These are phyloP conservation scores for Cervus canadensis DNA, from an alignment of 2,113 vertebrate genomes.

Conservation along the genomic window DNA sequence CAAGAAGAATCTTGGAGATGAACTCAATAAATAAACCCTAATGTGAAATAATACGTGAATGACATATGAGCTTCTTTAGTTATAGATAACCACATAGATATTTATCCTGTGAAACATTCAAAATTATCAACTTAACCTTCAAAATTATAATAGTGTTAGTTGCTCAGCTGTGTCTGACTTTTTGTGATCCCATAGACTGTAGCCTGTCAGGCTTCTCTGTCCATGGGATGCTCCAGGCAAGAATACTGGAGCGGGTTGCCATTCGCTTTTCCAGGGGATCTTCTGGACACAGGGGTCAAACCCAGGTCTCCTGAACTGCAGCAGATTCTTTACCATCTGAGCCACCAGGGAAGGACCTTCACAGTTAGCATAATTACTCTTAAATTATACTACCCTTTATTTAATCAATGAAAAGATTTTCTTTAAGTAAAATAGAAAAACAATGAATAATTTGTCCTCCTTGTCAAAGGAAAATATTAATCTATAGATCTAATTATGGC, in stretches of 20 bases:
- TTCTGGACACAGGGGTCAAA: neutral
- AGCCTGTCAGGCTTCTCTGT: neutral
- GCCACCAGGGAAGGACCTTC: neutral
- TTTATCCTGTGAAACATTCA: neutral
- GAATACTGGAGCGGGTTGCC: neutral
- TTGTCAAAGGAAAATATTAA: conserved; percentile 8
- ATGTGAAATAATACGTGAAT: neutral
- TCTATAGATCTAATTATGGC: neutral
- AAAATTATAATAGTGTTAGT: neutral
- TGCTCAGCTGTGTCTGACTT: neutral
- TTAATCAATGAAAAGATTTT: neutral
- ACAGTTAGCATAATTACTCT: neutral
- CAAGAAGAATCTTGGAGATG: neutral
- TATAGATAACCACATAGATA: neutral
- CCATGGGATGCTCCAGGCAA: neutral
- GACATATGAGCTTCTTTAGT: neutral
- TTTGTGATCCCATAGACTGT: neutral
- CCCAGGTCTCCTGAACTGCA: neutral
- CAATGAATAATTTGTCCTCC: neutral
- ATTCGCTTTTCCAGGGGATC: neutral
- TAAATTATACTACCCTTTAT: neutral
- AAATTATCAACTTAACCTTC: neutral
- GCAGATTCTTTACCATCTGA: neutral
- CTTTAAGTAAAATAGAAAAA: neutral
- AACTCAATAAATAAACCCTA: neutral